Conservation (phyloP, 1,140 invertebrate genomes). For the Rhagoletis zephyria region DNA sequence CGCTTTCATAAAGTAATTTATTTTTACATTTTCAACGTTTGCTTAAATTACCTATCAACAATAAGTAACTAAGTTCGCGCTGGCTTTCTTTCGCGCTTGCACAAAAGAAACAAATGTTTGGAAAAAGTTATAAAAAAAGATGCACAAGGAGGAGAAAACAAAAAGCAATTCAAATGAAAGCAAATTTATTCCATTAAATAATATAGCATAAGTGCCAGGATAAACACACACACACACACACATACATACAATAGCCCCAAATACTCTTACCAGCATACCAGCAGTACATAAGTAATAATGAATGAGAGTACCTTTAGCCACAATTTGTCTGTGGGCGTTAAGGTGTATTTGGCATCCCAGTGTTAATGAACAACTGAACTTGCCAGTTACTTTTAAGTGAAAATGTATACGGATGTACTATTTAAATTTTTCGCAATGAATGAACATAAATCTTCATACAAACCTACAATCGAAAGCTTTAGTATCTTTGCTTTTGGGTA, state of each 20-base stretch:
- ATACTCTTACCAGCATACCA: too few species aligned
- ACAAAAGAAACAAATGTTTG: neutral
- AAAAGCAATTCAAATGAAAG: slow-evolving; percentile 12
- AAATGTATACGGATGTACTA: neutral
- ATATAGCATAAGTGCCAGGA: neutral
- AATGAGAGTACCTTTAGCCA: neutral
- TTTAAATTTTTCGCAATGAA: neutral
- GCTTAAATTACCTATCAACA: neutral
- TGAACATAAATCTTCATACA: slow-evolving; percentile 21
- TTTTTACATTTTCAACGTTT: neutral
- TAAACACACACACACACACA: neutral
- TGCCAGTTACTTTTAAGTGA: neutral
- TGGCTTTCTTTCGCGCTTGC: neutral
- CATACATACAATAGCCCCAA: neutral
- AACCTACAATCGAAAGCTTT: neutral
- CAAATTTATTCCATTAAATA: slow-evolving; percentile 1
- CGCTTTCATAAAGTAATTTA: neutral
- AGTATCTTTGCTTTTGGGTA: too few species aligned
- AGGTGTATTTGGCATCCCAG: neutral
- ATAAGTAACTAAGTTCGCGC: neutral
- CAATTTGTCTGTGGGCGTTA: slow-evolving; percentile 8
- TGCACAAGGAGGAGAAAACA: neutral
- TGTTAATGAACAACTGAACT: neutral
- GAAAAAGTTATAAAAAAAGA: neutral
- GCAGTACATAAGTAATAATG: neutral